phyloP scores from a whole-genome alignment of 2,888 invertebrate species.

The Epirrita christyi region DNA sequence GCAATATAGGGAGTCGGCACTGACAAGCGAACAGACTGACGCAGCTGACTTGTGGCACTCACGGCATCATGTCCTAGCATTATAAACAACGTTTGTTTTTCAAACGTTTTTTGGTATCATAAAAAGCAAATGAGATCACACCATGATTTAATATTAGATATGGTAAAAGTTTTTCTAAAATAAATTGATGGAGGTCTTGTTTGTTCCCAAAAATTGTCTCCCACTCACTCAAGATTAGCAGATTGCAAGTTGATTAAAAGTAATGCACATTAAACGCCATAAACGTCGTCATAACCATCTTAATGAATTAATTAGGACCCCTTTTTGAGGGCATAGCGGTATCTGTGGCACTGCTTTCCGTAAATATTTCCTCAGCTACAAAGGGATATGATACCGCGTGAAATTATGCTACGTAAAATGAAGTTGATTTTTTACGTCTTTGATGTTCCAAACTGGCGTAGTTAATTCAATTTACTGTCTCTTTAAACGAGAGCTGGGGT shows the following conservation, averaged over 20 bases:
- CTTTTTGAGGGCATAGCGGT: conserved; percentile 49
- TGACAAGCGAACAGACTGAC: no score
- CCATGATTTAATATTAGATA: no score
- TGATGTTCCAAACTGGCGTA: conserved; percentile 75
- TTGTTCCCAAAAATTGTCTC: no score
- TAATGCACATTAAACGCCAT: conserved; percentile 63
- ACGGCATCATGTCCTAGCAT: no score
- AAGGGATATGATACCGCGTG: conserved; percentile 66
- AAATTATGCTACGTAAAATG: conserved; percentile 76
- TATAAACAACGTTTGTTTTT: no score
- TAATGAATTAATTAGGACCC: conserved; percentile 75
- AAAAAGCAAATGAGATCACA: no score
- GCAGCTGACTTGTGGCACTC: no score
- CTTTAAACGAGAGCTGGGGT: conserved; percentile 76
- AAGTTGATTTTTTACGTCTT: conserved; percentile 73
- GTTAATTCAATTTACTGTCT: conserved; percentile 82
- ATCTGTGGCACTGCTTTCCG: conserved; percentile 62
- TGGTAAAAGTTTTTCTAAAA: no score
- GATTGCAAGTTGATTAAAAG: conserved; percentile 39
- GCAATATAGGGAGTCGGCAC: no score
- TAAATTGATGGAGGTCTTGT: no score
- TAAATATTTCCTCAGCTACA: conserved; percentile 72
- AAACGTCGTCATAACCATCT: conserved; percentile 70
- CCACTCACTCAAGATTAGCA: no score
- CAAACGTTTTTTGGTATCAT: no score